Evolutionary conservation across 2,797 vertebrate genomes (phyloP), one percentile per base, ranked within the genome.

Genomic region (Macrochelys suwanniensis): DNA sequence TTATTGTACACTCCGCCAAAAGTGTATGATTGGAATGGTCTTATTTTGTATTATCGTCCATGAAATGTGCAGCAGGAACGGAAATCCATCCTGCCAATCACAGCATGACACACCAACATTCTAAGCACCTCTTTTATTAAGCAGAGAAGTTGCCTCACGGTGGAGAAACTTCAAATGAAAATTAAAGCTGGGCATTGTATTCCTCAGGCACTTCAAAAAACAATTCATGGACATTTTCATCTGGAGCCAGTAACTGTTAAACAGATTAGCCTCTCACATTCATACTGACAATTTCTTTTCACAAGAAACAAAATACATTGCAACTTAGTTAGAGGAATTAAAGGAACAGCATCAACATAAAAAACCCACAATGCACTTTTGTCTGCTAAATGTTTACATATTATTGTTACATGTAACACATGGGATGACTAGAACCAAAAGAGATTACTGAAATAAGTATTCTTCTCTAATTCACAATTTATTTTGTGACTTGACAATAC

Each of bases 91-190:
- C 93, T 92, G 95, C 88, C 88, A 93, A 56, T 76, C 25, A 1
- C 0, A 2, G 76, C 88, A 95, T 88, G 92, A 89, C n/a, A 82
- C 3, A 78, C n/a, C 19, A 47, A 11, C 47, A 71, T 89, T 74
- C 0, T 0, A 86, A 90, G 85, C 56, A 84, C 45, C 80, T 95
- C 90, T 89, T 6, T 42, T 19, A 92, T 86, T 84, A 88, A 95
- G 59, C 86, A 96, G 50, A 92, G 80, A 96, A 95, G 88, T 86
- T 84, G 56, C 17, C 88, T 94, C 81, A 78, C 82, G 90, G 53
- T 83, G 65, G 10, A 91, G 84, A 94, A 80, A 90, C 82, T 96
- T 94, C 74, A 92, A 95, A 68, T 45, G 71, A 57, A 94, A 96
- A 86, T 93, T 85, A 95, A 91, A 93, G 68, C 49, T 89, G 80